Percentiles rank a stretch among this genome's conserved stretches.
These are phyloP conservation scores for Eulemur mongoz DNA, from an alignment of 2,797 vertebrate genomes.

Conservation along the genomic window DNA sequence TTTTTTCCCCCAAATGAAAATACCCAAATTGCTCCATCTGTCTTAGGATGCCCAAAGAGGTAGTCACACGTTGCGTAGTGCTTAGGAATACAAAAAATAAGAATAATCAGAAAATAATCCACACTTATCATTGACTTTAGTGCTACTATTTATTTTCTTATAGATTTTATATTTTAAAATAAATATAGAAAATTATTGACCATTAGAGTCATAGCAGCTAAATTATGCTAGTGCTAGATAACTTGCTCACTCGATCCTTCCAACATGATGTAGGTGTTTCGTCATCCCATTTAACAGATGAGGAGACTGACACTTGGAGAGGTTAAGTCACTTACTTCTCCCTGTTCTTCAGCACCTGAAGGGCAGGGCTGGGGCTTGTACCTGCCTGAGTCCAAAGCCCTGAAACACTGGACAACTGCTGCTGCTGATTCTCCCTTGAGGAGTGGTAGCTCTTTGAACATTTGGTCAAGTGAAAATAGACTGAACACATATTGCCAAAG, in stretches of 20 bases:
- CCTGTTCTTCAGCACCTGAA: rapidly evolving
- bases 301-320: not conserved
- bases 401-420: not conserved
- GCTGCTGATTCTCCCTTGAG: not conserved
- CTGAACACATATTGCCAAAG: not conserved
- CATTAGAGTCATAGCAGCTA: not conserved
- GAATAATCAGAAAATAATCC: not conserved
- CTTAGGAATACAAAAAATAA: not conserved
- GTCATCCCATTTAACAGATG: not conserved
- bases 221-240: not conserved
- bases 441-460: not conserved
- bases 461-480: slow-evolving; percentile 54
- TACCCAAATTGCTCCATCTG: rapidly evolving
- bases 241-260: not conserved
- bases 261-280: not conserved
- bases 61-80: no score
- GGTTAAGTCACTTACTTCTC: not conserved
- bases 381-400: not conserved
- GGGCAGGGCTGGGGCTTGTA: rapidly evolving
- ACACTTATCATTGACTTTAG: not conserved
- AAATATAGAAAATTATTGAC: not conserved
- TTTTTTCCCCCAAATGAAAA: not conserved
- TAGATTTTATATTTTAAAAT: not conserved
- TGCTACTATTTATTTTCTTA: not conserved
- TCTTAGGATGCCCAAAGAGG: not conserved